Evolutionary conservation across 1,140 invertebrate genomes (phyloP), one percentile per base, ranked within the genome.

Genomic region (Chironomus striatipennis): DNA sequence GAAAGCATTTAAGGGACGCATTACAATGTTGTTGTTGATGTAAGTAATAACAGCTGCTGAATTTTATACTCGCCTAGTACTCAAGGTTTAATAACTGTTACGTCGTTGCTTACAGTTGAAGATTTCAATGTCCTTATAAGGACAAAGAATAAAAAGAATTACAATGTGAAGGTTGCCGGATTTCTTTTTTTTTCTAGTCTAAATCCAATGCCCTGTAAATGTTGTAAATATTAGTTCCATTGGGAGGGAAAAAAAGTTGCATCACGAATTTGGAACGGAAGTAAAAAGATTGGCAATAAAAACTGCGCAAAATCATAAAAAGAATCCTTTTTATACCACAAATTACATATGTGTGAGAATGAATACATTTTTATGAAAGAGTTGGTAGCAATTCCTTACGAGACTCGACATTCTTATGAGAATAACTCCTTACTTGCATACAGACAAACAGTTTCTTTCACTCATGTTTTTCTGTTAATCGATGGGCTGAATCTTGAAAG

Each of bases 61-160:
- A 7, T 70, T 21, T 70, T 18, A 20, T 70, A 7, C 8, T 21
- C n/a, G n/a, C 65, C 65, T 70, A 70, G n/a, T 70, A 70, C 65
- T 70, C 65, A 70, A 70, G 65, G 65, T 70, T 70, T 70, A 70
- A 70, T 20, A 70, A 20, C 65, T 70, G 65, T 70, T 70, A 70
- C 65, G 65, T 70, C 65, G 65, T 70, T 21, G 20, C 17, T 70
- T 70, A 70, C 65, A 70, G 20, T 70, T 70, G n/a, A 17, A 21
- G 18, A 17, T 18, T 70, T 70, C 20, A 20, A 20, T 70, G 65
- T 70, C 65, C 65, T 20, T 70, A 70, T 70, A 70, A 20, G 65
- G 65, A 21, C 65, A 70, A 70, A 70, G 12, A 57, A 47, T 9
- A 47, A 47, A 47, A 12, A 57, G 5, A 57, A n/a, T 57, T 57